Evolutionary conservation across 1,140 invertebrate genomes (phyloP).

Genomic region (Lamellibrachia luymesi): DNA sequence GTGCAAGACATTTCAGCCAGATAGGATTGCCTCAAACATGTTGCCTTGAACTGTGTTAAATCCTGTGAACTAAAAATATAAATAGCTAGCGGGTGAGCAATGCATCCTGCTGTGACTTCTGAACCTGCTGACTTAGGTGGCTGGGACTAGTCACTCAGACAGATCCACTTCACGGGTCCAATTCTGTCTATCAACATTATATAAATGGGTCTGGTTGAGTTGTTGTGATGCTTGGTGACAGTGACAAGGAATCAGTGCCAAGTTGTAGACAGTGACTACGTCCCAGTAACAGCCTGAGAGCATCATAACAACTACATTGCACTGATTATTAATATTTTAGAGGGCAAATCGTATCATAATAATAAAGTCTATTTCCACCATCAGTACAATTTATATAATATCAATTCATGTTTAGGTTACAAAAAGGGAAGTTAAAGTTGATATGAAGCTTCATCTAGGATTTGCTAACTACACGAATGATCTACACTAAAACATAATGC

Average conservation of each 20-base stretch:
- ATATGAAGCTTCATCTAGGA: too few relatives aligned
- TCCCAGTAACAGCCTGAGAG: background rate
- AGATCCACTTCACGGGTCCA: background rate
- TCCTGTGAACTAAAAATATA: background rate
- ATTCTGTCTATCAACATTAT: background rate
- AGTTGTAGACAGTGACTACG: background rate
- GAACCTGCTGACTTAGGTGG: background rate
- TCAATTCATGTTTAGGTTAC: too few relatives aligned
- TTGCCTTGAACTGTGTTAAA: background rate
- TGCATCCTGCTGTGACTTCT: background rate
- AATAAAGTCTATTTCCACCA: too few relatives aligned
- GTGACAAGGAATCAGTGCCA: background rate
- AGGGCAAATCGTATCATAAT: background rate
- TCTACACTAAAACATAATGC: too few relatives aligned
- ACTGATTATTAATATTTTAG: background rate
- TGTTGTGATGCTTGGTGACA: background rate
- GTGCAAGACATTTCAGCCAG: background rate
- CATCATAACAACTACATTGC: background rate
- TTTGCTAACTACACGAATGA: too few relatives aligned
- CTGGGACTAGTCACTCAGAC: background rate
- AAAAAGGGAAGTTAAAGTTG: too few relatives aligned
- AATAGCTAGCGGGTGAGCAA: background rate
- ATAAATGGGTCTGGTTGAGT: background rate
- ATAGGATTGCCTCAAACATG: background rate
- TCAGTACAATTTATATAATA: too few relatives aligned